Conservation (phyloP, 2,888 invertebrate genomes). For the Melieria picta region DNA sequence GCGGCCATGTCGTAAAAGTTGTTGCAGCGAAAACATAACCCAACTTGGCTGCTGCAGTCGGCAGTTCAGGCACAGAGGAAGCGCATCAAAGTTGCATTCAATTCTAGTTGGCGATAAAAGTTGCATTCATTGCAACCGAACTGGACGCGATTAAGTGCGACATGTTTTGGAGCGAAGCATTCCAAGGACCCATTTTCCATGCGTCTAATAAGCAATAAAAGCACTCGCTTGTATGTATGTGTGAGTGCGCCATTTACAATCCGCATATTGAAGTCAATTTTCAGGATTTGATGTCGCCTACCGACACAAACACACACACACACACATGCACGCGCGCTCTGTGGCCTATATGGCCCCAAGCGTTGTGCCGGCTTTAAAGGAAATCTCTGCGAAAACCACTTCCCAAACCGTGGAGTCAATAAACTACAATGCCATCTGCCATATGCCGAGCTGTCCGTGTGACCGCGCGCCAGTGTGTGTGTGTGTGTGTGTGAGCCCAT, state of each 20-base stretch:
- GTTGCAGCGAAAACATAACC: too few relatives aligned
- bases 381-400: constrained; percentile 60
- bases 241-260: constrained; percentile 2
- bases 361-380: constrained; percentile 41
- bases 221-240: constrained; percentile 3
- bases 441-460: constrained; percentile 4
- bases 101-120: too few relatives aligned
- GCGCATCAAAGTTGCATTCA: too few relatives aligned
- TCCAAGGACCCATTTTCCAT: too few relatives aligned
- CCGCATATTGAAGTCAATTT: constrained; percentile 54
- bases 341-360: background rate
- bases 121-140: too few relatives aligned
- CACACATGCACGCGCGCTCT: background rate
- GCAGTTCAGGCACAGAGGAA: too few relatives aligned
- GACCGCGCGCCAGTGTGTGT: background rate
- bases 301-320: background rate
- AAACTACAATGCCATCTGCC: constrained; percentile 48
- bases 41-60: too few relatives aligned
- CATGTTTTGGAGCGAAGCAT: too few relatives aligned
- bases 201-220: too few relatives aligned
- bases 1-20: too few relatives aligned
- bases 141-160: too few relatives aligned
- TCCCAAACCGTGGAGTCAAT: constrained; percentile 56
- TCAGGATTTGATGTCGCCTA: constrained; percentile 57
- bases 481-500: constrained; percentile 16